Percentiles rank a stretch among this genome's conserved stretches.
Conservation (phyloP, 2,113 vertebrate species). For the Chrysemys picta region DNA sequence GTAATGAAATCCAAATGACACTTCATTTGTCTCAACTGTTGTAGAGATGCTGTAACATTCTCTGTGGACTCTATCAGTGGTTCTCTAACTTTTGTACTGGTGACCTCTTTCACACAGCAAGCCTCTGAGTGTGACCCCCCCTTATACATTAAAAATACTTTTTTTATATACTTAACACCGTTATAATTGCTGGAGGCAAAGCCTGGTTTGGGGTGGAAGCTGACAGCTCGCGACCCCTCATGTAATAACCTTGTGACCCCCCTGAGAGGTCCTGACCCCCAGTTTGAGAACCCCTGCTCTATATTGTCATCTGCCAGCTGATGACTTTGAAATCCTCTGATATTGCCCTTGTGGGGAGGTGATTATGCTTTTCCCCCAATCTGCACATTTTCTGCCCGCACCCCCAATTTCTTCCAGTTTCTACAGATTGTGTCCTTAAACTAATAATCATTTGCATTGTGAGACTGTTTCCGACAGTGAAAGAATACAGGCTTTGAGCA, state of each 20-base stretch:
- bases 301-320: neutral
- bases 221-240: too few species aligned
- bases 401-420: neutral
- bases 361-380: neutral
- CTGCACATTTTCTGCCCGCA: neutral
- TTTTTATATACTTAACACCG: too few species aligned
- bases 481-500: neutral
- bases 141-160: too few species aligned
- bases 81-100: too few species aligned
- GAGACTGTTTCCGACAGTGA: neutral
- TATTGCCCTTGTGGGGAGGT: neutral
- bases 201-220: too few species aligned
- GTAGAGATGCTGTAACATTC: neutral
- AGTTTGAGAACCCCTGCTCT: too few species aligned
- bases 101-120: too few species aligned
- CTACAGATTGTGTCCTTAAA: neutral
- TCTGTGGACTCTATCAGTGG: neutral
- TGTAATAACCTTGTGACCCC: too few species aligned
- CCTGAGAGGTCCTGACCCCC: too few species aligned
- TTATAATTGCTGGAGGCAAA: too few species aligned
- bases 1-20: neutral
- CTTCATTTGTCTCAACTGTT: neutral
- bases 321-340: neutral
- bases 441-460: neutral
- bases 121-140: too few species aligned